Evolutionary conservation across 92 coral and sea anemone genomes (phyloP).

Genomic region (Phymanthus crucifer): DNA sequence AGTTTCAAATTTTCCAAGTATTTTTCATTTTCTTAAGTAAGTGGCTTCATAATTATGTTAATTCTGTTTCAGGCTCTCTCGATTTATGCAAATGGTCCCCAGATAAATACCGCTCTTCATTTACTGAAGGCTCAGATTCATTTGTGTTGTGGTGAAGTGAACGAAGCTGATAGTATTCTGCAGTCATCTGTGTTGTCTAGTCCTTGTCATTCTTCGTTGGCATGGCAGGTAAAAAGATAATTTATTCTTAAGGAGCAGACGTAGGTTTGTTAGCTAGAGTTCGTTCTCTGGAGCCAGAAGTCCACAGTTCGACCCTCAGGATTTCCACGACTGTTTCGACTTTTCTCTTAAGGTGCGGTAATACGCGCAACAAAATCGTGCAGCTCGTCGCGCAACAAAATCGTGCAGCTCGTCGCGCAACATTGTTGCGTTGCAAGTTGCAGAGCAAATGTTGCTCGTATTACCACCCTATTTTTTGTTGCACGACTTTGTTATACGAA

Average conservation of each 20-base stretch:
- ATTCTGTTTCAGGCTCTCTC: slow-evolving; percentile 68
- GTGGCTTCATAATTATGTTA: background rate
- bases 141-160: slow-evolving; percentile 61
- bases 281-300: too few species aligned
- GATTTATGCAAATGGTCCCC: slow-evolving; percentile 56
- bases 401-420: too few species aligned
- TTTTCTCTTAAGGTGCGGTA: too few species aligned
- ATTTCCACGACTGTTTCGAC: too few species aligned
- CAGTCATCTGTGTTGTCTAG: slow-evolving; percentile 75
- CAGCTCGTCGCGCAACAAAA: too few species aligned
- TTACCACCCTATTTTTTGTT: too few species aligned
- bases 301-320: too few species aligned
- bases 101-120: slow-evolving; percentile 59
- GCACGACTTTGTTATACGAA: too few species aligned
- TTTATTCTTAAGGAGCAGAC: background rate
- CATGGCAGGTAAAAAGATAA: slow-evolving; percentile 95
- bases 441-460: too few species aligned
- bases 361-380: too few species aligned
- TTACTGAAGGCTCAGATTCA: slow-evolving; percentile 81
- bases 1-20: too few species aligned
- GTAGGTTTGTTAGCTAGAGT: background rate
- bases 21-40: background rate
- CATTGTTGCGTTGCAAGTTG: too few species aligned
- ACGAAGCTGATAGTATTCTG: slow-evolving; percentile 56
- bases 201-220: slow-evolving; percentile 69